These are phyloP conservation scores for Lathamus discolor DNA, from an alignment of 2,113 vertebrate genomes.

Conservation along the genomic window DNA sequence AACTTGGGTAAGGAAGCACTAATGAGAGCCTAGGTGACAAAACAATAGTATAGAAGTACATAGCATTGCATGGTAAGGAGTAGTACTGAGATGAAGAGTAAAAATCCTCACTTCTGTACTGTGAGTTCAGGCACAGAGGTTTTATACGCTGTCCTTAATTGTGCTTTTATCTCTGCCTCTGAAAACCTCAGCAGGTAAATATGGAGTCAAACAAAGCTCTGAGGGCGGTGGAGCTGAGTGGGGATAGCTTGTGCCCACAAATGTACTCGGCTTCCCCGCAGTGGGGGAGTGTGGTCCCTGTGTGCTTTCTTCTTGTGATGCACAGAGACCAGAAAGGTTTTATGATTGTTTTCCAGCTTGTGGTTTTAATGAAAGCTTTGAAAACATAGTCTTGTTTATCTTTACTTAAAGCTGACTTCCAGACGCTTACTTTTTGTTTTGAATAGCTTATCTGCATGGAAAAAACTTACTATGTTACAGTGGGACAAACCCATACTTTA, in stretches of 20 bases:
- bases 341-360: neutral
- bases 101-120: neutral
- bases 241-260: neutral
- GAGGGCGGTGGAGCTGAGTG: neutral
- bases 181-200: neutral
- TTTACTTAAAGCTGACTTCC: neutral
- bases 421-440: neutral
- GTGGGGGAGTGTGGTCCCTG: fast-evolving
- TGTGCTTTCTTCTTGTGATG: neutral
- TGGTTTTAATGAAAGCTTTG: neutral
- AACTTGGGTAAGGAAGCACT: neutral
- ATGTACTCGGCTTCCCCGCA: neutral
- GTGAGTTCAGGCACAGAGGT: neutral
- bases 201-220: neutral
- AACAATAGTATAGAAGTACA: fast-evolving
- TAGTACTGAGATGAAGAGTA: neutral
- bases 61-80: neutral
- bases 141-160: neutral
- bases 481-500: fast-evolving
- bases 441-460: neutral
- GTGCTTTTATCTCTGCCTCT: neutral
- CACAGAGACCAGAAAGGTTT: neutral
- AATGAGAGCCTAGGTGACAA: neutral
- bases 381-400: neutral
- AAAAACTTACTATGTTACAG: neutral